These are phyloP conservation scores for Octodonta nipae DNA, from an alignment of 2,888 invertebrate species.

Conservation along the genomic window DNA sequence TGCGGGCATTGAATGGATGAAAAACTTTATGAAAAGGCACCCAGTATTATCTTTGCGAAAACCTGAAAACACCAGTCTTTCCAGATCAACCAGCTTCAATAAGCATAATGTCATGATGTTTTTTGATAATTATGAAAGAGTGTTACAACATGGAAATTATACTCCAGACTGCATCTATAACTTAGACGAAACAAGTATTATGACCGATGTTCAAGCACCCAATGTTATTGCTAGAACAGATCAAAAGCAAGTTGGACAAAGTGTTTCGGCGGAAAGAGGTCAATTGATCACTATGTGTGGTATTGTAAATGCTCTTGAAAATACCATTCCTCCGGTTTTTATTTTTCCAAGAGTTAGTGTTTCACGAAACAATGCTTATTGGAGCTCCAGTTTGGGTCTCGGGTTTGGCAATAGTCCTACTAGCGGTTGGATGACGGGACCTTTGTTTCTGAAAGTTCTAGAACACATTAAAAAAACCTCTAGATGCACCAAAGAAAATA, in stretches of 20 bases:
- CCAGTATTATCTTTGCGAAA: background rate
- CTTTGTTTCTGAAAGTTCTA: background rate
- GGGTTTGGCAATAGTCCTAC: background rate
- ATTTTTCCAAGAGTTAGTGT: background rate
- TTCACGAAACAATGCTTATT: background rate
- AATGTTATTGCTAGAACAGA: slow-evolving; percentile 6
- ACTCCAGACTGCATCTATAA: slow-evolving; percentile 3
- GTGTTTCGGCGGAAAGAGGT: slow-evolving; percentile 7
- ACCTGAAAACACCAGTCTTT: background rate
- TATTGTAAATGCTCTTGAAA: slow-evolving; percentile 2
- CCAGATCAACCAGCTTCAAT: background rate
- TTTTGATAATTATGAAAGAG: background rate
- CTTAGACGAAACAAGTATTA: slow-evolving; percentile 6
- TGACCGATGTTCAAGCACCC: slow-evolving; percentile 5
- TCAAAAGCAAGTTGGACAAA: slow-evolving; percentile 6
- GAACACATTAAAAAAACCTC: background rate
- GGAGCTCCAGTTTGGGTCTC: background rate
- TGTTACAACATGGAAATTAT: background rate
- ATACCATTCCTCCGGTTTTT: slow-evolving; percentile 2
- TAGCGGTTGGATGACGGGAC: background rate
- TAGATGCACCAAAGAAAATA: background rate
- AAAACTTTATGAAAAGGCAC: background rate
- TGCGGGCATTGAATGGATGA: background rate
- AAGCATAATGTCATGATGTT: background rate
- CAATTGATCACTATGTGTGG: slow-evolving; percentile 4